These are phyloP conservation scores for Tauraco hartlaubi DNA, from an alignment of 2,797 vertebrate species.

Conservation along the genomic window DNA sequence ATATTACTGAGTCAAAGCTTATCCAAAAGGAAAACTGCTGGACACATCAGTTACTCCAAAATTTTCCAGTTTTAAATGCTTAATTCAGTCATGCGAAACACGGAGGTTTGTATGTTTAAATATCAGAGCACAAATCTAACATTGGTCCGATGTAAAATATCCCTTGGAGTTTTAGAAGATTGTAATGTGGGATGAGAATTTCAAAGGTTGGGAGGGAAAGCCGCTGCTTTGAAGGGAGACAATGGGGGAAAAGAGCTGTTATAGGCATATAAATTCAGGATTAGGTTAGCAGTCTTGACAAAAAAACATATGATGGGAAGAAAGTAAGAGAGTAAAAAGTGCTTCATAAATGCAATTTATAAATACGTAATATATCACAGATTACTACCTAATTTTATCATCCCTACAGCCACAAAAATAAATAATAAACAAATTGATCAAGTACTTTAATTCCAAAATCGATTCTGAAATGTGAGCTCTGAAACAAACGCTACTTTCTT, in stretches of 20 bases:
- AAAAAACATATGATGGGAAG: neutral
- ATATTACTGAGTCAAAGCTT: neutral
- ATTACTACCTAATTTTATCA: neutral
- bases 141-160: neutral
- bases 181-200: neutral
- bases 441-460: neutral
- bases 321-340: neutral
- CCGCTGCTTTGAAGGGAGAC: neutral
- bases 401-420: neutral
- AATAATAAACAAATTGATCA: neutral
- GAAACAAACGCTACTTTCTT: neutral
- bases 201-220: neutral
- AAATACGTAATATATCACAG: neutral
- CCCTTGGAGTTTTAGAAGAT: neutral
- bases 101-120: neutral
- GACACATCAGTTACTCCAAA: neutral
- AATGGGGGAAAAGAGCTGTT: neutral
- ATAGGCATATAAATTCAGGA: neutral
- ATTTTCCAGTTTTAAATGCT: neutral
- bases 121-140: neutral
- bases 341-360: neutral
- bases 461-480: neutral
- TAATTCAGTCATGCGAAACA: neutral
- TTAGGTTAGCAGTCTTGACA: neutral
- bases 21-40: neutral